Base-by-base conservation (phyloP, 1,140 invertebrate species). In the Tenebrio molitor region DNA sequence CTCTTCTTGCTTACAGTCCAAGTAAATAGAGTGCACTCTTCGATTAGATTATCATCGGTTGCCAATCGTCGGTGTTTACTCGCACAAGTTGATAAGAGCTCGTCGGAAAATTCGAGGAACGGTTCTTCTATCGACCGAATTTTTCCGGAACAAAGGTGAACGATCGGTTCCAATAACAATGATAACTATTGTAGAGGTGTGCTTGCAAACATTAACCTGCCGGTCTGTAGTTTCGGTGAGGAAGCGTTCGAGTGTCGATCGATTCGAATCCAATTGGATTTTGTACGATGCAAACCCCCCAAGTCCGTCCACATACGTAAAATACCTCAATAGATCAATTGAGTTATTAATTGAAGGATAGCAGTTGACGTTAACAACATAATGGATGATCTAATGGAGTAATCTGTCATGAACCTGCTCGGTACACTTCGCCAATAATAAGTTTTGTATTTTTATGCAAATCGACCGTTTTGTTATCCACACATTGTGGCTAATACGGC, bases 341-440 rank as follows among this genome's bases (percentile, higher is more conserved):
- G 23, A 14, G 15, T 50, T 50, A 50, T 50, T 50, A 50, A 50
- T 50, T 50, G 44, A 58, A 58, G 21, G 21, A 33, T 58, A 29
- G 21, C 4, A 14, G 50, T 58, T 58, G 50, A 58, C 50, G 23
- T 14, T 58, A 58, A 29, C 50, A 58, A 23, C 23, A 58, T 50
- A 50, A 50, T 50, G 23, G 44, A 50, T 58, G 50, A 58, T 29
- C 14, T 12, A 58, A 58, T 29, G 19, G 19, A 29, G 21, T 14
- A 29, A 58, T 58, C 21, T 29, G 50, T 58, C 50, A 29, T 58
- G 16, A 4, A 7, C 44, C 4, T 10, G 44, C 12, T 19, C 23
- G 5, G 44, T n/a, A n/a, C n/a, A 15, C 8, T 46, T 46, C 42
- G 42, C 8, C 8, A 46, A 15, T 29, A 29, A 29, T 29, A 29